Evolutionary conservation across 2,888 invertebrate genomes (phyloP), one percentile per base, ranked within the genome.

Genomic region (Axea sp.): DNA sequence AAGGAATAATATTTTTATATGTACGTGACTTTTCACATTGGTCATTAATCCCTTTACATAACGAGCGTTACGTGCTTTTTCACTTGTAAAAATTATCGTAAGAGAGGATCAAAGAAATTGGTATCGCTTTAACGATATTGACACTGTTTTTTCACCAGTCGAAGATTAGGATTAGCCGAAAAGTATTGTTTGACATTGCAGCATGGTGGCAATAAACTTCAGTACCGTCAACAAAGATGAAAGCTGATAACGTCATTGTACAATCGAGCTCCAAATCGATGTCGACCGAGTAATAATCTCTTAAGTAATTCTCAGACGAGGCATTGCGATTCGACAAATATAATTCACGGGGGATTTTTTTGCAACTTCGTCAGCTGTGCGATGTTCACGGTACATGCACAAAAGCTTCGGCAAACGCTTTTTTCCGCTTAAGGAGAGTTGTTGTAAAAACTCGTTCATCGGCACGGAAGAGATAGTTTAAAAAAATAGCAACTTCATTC

Each of bases 1-100:
- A n/a, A n/a, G n/a, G n/a, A n/a, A n/a, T n/a, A n/a, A n/a, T n/a
- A n/a, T n/a, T n/a, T n/a, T n/a, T n/a, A n/a, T n/a, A n/a, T n/a
- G n/a, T n/a, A n/a, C n/a, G n/a, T n/a, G n/a, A n/a, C n/a, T n/a
- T n/a, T n/a, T n/a, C n/a, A n/a, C n/a, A n/a, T n/a, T n/a, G n/a
- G n/a, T n/a, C n/a, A 47, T 47, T 57, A 65, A 65, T 65, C 53
- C 47, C 28, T 47, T 67, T 67, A 67, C 39, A 39, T 57, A 67
- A 67, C 39, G 24, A 47, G 31, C 39, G 45, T 57, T 67, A 67
- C 67, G 57, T 67, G 47, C 31, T 37, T 55, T 67, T 39, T 45
- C 15, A 30, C 17, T 30, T 12, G 22, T 35, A 37, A 33, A 19
- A 26, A 33, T 57, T 67, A 57, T 47, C 45, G 30, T 19, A 24